phyloP scores from a whole-genome alignment of 1,140 invertebrate species.

The Nilaparvata lugens region DNA sequence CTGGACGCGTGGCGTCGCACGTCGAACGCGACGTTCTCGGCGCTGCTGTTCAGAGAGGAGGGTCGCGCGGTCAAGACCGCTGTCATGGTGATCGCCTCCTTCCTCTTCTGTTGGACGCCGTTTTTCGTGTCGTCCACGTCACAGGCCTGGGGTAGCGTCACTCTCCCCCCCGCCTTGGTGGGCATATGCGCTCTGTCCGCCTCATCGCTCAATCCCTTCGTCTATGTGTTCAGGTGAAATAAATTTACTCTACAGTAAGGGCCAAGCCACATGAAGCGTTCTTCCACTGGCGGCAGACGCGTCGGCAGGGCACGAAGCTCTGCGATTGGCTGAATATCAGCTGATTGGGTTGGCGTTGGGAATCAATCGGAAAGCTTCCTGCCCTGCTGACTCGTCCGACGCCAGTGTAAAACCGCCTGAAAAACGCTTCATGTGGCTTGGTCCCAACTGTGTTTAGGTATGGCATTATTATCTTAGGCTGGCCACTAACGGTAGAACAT shows the following conservation, averaged over 20 bases:
- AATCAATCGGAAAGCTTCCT: too few species aligned
- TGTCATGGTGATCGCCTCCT: constrained; percentile 41
- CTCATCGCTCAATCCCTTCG: constrained; percentile 40
- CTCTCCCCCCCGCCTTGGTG: constrained; percentile 16
- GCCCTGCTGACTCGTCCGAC: too few species aligned
- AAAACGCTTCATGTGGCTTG: too few species aligned
- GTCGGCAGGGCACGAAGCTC: neutral
- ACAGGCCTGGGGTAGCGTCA: constrained; percentile 2
- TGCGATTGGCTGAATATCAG: too few species aligned
- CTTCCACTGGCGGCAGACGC: neutral
- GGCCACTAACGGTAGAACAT: too few species aligned
- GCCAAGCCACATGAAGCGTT: too few species aligned
- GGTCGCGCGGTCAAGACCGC: constrained; percentile 46
- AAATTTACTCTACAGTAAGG: constrained; percentile 23
- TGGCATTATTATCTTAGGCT: too few species aligned
- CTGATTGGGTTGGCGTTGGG: too few species aligned
- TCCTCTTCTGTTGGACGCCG: constrained; percentile 44
- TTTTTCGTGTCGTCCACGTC: constrained; percentile 36
- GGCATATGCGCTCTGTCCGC: constrained; percentile 24
- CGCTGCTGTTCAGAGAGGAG: constrained; percentile 42
- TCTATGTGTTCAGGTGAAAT: constrained; percentile 47
- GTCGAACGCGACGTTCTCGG: constrained; percentile 36
- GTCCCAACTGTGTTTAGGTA: too few species aligned
- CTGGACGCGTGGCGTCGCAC: constrained; percentile 23
- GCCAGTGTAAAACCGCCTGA: too few species aligned